Base-by-base conservation (phyloP, 2,797 vertebrate genomes). In the Gouania willdenowi region DNA sequence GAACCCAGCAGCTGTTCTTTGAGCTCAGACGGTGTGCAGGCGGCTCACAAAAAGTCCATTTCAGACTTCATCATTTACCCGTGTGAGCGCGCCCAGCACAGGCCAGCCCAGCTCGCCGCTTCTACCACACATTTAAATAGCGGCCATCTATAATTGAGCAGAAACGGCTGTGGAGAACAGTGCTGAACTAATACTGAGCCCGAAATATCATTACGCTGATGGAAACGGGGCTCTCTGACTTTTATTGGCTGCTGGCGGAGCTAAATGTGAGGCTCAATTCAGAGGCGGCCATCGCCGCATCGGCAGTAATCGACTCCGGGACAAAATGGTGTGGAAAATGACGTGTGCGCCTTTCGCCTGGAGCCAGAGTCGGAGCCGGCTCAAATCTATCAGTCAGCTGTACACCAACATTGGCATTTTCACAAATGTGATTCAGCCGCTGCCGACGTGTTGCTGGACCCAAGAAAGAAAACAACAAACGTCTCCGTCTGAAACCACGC, bases 261-360 rank as follows among this genome's bases (percentile, higher is more conserved):
- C 61, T 71, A 79, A 81, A 76, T 72, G 58, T 56, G 75, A 26
- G 61, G 56, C 69, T 71, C 71, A 66, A 76, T 73, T 75, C 71
- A 48, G 62, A 75, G 53, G 62, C 65, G 14, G 57, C 71, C 73
- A 60, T 64, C 7, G 70, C 71, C 59, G 68, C 68, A 32, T 51
- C 61, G 62, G 71, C 62, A 57, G 66, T 71, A 81, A 82, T 82
- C 65, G 77, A 80, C 77, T 84, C 80, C 66, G 66, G 72, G 71
- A 76, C 82, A 77, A 79, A 82, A 79, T 75, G 78, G 75, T 65
- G 71, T 75, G 75, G 76, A 80, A 80, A 81, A 83, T 71, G 71
- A 72, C 56, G 37, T 46, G 60, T 36, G 45, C 61, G 63, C 42
- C 57, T 59, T 18, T 65, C 16, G 69, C 71, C 71, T 55, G 40